A percentile compares a stretch with the other conserved stretches of the same genome.
These are phyloP conservation scores for Beris chalybata DNA, from an alignment of 2,888 invertebrate species.

Conservation along the genomic window DNA sequence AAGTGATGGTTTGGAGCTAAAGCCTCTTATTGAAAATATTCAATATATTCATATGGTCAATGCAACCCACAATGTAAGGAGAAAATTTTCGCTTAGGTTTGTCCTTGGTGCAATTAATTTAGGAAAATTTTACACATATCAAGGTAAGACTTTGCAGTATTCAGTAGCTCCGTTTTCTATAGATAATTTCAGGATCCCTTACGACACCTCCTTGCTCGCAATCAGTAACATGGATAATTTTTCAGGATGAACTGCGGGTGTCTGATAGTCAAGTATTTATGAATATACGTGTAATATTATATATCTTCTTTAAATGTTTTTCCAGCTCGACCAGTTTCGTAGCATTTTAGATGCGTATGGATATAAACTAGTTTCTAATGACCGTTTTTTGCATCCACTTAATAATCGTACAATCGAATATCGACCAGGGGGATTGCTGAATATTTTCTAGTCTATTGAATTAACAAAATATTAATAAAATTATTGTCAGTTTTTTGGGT, in stretches of 20 bases:
- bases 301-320: conserved; percentile 5
- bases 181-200: conserved; percentile 77
- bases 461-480: too few species aligned
- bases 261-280: conserved; percentile 68
- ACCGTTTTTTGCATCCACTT: not conserved
- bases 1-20: not conserved
- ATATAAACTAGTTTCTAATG: not conserved
- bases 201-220: conserved; percentile 81
- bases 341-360: not conserved
- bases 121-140: conserved; percentile 4
- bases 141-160: conserved; percentile 4
- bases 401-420: conserved; percentile 38
- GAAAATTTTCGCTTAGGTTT: not conserved
- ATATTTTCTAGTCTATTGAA: too few species aligned
- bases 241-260: conserved; percentile 70
- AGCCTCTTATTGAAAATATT: not conserved
- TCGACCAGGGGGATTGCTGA: too few species aligned
- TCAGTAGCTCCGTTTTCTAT: conserved; percentile 61
- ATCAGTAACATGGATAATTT: conserved; percentile 78
- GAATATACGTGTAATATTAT: not conserved
- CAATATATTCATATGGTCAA: not conserved
- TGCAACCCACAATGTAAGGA: not conserved
- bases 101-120: conserved; percentile 13
- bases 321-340: conserved; percentile 16
- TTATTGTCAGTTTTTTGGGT: too few species aligned